Evolutionary conservation across 1,140 invertebrate genomes (phyloP).

Genomic region (Pogonomyrmex barbatus): DNA sequence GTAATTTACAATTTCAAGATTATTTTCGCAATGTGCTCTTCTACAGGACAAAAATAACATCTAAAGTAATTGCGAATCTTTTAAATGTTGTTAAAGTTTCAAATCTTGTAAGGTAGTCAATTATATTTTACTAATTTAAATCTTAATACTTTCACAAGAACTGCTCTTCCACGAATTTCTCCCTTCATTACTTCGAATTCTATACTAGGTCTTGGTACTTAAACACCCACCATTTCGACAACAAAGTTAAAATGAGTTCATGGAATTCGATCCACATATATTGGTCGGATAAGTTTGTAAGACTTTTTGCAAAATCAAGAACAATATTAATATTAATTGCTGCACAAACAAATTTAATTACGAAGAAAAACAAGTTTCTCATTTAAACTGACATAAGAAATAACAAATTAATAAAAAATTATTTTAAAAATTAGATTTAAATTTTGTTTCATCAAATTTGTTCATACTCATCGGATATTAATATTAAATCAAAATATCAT

Average conservation of each 20-base stretch:
- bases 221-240: background rate
- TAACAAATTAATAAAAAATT: background rate
- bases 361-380: background rate
- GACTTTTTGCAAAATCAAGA: background rate
- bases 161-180: background rate
- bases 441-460: background rate
- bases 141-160: background rate
- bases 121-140: conserved; percentile 21
- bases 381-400: background rate
- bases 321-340: background rate
- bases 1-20: background rate
- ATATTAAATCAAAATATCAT: too few relatives aligned
- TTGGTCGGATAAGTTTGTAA: background rate
- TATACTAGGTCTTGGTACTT: background rate
- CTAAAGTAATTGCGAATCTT: background rate
- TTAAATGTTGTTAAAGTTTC: background rate
- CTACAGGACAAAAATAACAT: background rate
- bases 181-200: background rate
- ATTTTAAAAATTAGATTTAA: background rate
- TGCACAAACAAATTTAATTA: background rate
- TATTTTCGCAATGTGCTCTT: background rate
- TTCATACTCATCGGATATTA: too few relatives aligned
- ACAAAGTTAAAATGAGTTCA: background rate
- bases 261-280: background rate
- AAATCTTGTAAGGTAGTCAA: background rate